phyloP scores from a whole-genome alignment of 2,888 invertebrate species.

The Muscina levida region DNA sequence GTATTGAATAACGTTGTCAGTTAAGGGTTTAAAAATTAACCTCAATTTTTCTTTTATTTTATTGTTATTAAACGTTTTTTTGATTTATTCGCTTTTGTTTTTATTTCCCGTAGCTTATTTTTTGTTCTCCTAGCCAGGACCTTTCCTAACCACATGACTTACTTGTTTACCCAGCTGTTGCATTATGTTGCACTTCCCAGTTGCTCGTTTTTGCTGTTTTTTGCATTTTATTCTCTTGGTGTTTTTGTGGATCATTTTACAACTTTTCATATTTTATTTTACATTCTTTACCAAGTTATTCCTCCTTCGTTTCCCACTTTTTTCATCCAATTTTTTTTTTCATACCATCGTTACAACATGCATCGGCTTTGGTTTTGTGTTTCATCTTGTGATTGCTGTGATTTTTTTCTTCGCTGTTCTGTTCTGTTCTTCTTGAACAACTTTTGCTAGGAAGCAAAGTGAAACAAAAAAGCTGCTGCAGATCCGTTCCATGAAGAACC shows the following conservation, averaged over 20 bases:
- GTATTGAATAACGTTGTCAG: too few relatives aligned
- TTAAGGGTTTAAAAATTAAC: too few relatives aligned
- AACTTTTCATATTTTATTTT: constrained; percentile 63
- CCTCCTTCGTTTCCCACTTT: constrained; percentile 44
- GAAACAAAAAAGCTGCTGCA: neutral
- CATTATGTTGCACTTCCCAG: too few relatives aligned
- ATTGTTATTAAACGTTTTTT: too few relatives aligned
- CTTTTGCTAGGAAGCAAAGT: neutral
- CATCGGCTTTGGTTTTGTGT: constrained; percentile 27
- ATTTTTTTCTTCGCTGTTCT: constrained; percentile 18
- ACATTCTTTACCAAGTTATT: constrained; percentile 48
- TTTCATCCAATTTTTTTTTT: constrained; percentile 39
- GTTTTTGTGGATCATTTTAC: constrained; percentile 58
- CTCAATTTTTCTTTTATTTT: too few relatives aligned
- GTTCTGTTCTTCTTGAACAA: neutral
- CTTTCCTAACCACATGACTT: neutral
- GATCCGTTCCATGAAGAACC: neutral
- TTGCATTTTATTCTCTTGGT: constrained; percentile 10
- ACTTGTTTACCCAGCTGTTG: constrained; percentile 6
- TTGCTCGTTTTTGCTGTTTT: neutral
- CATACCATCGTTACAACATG: constrained; percentile 37
- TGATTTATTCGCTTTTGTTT: too few relatives aligned
- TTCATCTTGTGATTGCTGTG: constrained; percentile 51
- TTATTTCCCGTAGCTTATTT: neutral
- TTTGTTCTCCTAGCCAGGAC: neutral